These are phyloP conservation scores for Isaurus tuberculatus DNA, from an alignment of 92 coral and sea anemone genomes.

Conservation along the genomic window DNA sequence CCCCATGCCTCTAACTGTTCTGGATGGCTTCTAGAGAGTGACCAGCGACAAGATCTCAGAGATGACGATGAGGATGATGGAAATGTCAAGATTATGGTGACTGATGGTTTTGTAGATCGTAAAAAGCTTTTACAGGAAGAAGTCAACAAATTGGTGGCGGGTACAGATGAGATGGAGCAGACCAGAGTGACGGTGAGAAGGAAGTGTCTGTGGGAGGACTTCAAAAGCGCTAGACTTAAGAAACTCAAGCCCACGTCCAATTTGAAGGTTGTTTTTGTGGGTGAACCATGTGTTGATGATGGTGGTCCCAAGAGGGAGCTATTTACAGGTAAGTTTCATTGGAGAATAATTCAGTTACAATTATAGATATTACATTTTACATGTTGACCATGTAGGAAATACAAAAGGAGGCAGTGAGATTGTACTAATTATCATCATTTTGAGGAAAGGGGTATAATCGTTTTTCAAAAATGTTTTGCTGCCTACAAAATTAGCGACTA, in stretches of 20 bases:
- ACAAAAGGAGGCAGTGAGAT: slow-evolving; percentile 14
- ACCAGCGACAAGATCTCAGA: slow-evolving; percentile 52
- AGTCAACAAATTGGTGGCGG: slow-evolving; percentile 33
- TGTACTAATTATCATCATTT: slow-evolving; percentile 20
- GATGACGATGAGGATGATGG: slow-evolving; percentile 26
- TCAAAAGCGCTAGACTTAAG: slow-evolving; percentile 58
- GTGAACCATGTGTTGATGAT: slow-evolving; percentile 75
- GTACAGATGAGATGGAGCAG: slow-evolving; percentile 39
- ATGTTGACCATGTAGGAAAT: slow-evolving; percentile 2
- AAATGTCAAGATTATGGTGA: slow-evolving; percentile 24
- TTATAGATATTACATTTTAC: not conserved
- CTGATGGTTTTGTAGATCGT: slow-evolving; percentile 31
- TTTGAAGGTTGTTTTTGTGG: slow-evolving; percentile 73
- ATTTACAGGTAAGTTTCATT: slow-evolving; percentile 10
- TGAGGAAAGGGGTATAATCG: not conserved
- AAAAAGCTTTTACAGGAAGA: slow-evolving; percentile 52
- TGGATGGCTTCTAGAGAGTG: slow-evolving; percentile 66
- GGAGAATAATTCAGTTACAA: not conserved
- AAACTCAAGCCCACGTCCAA: slow-evolving; percentile 62
- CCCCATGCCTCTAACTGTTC: slow-evolving; percentile 73
- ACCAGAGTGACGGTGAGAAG: slow-evolving; percentile 60
- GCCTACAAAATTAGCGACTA: slow-evolving; percentile 15
- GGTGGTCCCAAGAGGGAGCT: slow-evolving; percentile 55
- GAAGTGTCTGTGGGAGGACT: slow-evolving; percentile 61
- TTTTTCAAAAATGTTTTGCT: slow-evolving; percentile 21